Evolutionary conservation across 1,140 invertebrate species (phyloP).

Genomic region (Oppia nitens): DNA sequence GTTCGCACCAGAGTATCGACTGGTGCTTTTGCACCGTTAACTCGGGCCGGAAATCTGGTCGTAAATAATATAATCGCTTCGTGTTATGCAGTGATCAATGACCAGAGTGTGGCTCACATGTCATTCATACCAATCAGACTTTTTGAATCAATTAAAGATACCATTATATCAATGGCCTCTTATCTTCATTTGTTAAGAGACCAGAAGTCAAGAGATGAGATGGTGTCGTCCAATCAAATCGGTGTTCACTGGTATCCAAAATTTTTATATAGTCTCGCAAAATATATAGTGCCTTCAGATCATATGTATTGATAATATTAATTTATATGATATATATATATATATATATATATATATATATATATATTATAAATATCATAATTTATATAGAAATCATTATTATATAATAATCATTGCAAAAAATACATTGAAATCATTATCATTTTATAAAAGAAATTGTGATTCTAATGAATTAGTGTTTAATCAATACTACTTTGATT

Average conservation of each 20-base stretch:
- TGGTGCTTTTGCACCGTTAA: constrained; percentile 81
- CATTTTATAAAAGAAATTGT: not conserved
- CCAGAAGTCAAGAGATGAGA: not conserved
- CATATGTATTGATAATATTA: not conserved
- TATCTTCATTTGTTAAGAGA: constrained; percentile 14
- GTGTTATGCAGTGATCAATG: constrained; percentile 79
- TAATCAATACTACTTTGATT: not conserved
- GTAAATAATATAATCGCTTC: constrained; percentile 79
- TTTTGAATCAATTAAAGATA: constrained; percentile 27
- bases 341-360: too few species aligned
- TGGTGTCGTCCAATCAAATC: not conserved
- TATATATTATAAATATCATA: too few species aligned
- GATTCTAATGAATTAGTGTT: not conserved
- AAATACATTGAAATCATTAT: too few species aligned
- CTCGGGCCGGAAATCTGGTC: constrained; percentile 62
- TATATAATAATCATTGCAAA: too few species aligned
- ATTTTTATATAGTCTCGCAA: constrained; percentile 49
- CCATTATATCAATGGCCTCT: not conserved
- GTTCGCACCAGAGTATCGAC: constrained; percentile 37
- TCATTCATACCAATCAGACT: constrained; percentile 59
- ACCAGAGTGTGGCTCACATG: constrained; percentile 63
- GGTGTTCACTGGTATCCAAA: constrained; percentile 77
- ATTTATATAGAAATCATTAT: too few species aligned
- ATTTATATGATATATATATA: too few species aligned
- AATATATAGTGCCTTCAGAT: constrained; percentile 42